Evolutionary conservation across 2,888 invertebrate genomes (phyloP).

Genomic region (Papilio protenor): DNA sequence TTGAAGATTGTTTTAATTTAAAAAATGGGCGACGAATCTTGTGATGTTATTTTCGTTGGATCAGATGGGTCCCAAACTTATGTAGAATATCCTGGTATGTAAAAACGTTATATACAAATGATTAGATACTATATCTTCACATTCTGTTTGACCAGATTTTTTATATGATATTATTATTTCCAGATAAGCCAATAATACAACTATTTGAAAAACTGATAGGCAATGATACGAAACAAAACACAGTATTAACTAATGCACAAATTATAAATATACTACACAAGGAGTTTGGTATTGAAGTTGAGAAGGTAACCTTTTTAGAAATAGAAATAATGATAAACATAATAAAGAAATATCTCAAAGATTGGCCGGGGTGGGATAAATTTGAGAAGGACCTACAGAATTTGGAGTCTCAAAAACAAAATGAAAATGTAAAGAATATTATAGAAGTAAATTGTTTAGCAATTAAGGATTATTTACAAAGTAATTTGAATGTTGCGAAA

Average conservation of each 20-base stretch:
- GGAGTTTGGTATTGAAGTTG: constrained; percentile 63
- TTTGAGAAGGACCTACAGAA: constrained; percentile 61
- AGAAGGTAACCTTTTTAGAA: constrained; percentile 60
- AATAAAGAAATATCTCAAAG: constrained; percentile 70
- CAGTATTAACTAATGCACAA: constrained; percentile 68
- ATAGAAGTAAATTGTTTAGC: constrained; percentile 60
- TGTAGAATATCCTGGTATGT: constrained; percentile 18
- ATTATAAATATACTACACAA: constrained; percentile 65
- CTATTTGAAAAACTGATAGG: constrained; percentile 64
- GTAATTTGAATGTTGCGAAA: constrained; percentile 56
- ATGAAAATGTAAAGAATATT: constrained; percentile 53
- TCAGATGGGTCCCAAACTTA: constrained; percentile 29
- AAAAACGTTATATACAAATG: background rate
- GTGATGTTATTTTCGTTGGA: constrained; percentile 33
- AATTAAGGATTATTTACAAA: constrained; percentile 62
- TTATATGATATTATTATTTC: constrained; percentile 45
- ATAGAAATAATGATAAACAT: constrained; percentile 68
- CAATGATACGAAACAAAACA: constrained; percentile 65
- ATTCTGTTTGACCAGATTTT: background rate
- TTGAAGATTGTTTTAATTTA: background rate
- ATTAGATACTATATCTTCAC: background rate
- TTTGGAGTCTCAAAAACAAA: constrained; percentile 52
- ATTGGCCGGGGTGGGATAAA: constrained; percentile 75
- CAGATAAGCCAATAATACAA: constrained; percentile 70
- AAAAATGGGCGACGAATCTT: constrained; percentile 38